Percentiles rank a stretch among this genome's conserved stretches.
Evolutionary conservation across 1,140 invertebrate genomes (phyloP).

Genomic region (Drosophila seguyi): DNA sequence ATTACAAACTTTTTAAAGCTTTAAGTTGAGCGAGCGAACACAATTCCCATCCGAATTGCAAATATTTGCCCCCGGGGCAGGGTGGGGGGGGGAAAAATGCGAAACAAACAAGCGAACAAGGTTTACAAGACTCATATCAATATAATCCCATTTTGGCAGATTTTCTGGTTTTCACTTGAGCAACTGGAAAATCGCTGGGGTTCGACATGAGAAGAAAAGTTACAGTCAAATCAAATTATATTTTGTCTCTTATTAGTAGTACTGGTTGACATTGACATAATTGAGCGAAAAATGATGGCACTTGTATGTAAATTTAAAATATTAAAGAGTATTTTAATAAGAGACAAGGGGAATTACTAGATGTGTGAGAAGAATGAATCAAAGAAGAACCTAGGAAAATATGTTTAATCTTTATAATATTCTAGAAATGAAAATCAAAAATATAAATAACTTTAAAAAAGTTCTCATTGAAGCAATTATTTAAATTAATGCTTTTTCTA

Average conservation of each 20-base stretch:
- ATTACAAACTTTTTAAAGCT: slow-evolving; percentile 80
- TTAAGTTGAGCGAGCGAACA: slow-evolving; percentile 47
- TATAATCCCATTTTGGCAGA: slow-evolving; percentile 74
- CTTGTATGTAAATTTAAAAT: neutral
- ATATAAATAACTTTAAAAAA: no score
- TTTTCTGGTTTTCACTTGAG: slow-evolving; percentile 40
- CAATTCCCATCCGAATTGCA: slow-evolving; percentile 36
- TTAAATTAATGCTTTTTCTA: no score
- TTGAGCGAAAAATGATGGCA: slow-evolving; percentile 4
- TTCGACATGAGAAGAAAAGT: slow-evolving; percentile 20
- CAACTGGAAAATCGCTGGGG: slow-evolving; percentile 14
- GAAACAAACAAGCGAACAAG: slow-evolving; percentile 23
- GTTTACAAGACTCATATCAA: slow-evolving; percentile 74
- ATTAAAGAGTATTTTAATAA: neutral
- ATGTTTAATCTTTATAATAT: no score
- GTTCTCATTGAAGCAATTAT: no score
- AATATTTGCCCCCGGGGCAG: slow-evolving; percentile 38
- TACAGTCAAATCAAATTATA: slow-evolving; percentile 25
- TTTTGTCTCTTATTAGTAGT: neutral
- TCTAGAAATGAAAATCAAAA: no score
- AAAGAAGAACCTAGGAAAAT: no score
- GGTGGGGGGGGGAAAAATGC: neutral
- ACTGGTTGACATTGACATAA: slow-evolving; percentile 8
- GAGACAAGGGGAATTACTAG: no score
- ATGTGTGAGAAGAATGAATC: no score